Conservation (phyloP, 2,797 vertebrate genomes). For the Myotis pilosus region DNA sequence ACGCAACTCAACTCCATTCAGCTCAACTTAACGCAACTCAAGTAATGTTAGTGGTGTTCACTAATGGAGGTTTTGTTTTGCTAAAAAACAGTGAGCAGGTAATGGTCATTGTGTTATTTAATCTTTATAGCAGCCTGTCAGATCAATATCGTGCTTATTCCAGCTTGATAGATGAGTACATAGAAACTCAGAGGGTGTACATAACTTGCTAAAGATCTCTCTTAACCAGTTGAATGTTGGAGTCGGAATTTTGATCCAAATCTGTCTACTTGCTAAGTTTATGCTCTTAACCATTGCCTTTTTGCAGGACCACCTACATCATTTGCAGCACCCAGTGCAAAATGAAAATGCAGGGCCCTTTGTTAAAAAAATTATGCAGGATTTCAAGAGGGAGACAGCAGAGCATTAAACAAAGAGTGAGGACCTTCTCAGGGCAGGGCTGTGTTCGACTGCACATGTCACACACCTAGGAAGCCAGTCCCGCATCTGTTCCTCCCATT, state of each 20-base stretch:
- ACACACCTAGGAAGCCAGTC: background rate
- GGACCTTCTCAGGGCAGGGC: background rate
- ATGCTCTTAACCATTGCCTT: background rate
- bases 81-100: background rate
- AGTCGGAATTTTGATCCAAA: background rate
- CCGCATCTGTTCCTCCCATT: background rate
- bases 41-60: too few relatives aligned
- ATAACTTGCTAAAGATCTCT: background rate
- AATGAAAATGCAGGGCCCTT: background rate
- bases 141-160: background rate
- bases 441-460: background rate
- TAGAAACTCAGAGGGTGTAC: background rate
- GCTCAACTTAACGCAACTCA: background rate
- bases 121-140: background rate
- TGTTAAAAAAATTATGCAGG: background rate
- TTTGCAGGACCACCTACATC: background rate
- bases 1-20: background rate
- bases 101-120: background rate
- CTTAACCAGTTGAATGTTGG: background rate
- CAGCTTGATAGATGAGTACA: background rate
- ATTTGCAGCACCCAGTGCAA: background rate
- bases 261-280: background rate
- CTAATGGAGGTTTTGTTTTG: background rate
- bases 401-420: background rate
- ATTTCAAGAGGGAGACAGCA: background rate